Percentiles rank a stretch among this genome's conserved stretches.
These are phyloP conservation scores for Teleopsis dalmanni DNA, from an alignment of 1,140 invertebrate genomes.

Conservation along the genomic window DNA sequence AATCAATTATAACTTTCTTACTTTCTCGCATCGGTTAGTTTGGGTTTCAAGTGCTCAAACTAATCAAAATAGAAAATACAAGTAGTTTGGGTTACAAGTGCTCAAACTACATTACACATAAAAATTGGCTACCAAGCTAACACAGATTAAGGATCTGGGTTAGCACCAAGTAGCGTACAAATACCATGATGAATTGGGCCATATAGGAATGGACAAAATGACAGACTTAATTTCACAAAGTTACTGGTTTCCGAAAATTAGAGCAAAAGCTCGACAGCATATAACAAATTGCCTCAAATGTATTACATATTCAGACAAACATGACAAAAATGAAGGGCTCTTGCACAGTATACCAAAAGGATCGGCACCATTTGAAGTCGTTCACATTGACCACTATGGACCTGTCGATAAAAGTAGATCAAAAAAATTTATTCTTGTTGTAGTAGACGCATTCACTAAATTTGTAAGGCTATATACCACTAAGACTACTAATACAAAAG, in stretches of 20 bases:
- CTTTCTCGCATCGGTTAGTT: too few species aligned
- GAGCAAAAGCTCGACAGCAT: slow-evolving; percentile 18
- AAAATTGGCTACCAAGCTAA: too few species aligned
- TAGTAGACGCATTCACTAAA: slow-evolving; percentile 5
- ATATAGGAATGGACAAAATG: slow-evolving; percentile 22
- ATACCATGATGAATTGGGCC: slow-evolving; percentile 26
- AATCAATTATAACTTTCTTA: too few species aligned
- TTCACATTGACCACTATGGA: slow-evolving; percentile 30
- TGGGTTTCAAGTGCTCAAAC: too few species aligned
- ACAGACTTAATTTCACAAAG: slow-evolving; percentile 13
- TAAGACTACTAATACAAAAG: not conserved
- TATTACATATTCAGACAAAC: slow-evolving; percentile 20
- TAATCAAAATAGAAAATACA: too few species aligned
- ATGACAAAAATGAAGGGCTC: slow-evolving; percentile 24
- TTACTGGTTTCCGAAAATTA: slow-evolving; percentile 31
- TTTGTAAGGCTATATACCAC: slow-evolving; percentile 4
- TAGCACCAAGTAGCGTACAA: slow-evolving; percentile 15
- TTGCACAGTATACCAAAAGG: slow-evolving; percentile 28
- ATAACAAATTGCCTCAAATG: slow-evolving; percentile 26
- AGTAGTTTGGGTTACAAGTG: too few species aligned
- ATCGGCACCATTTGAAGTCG: slow-evolving; percentile 18
- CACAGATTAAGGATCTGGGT: too few species aligned
- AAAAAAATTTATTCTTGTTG: slow-evolving; percentile 3
- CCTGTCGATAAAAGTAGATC: slow-evolving; percentile 11
- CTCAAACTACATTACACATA: too few species aligned